Evolutionary conservation across 35 echinoderm and acorn worm genomes (phyloP).

Genomic region (Diadema setosum): DNA sequence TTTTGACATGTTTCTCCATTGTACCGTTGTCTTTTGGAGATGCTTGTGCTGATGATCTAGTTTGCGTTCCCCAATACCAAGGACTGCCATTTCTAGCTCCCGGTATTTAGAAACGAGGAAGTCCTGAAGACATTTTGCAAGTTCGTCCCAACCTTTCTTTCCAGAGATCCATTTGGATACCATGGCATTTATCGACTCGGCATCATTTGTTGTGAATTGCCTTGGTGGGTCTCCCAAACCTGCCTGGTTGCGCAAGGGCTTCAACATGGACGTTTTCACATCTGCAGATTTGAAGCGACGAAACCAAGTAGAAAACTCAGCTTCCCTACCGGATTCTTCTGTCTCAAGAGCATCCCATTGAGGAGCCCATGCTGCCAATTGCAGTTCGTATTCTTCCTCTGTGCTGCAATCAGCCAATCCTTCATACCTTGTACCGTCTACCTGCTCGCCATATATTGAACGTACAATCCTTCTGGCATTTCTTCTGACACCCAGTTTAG

Average conservation of each 20-base stretch:
- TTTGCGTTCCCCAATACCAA: not conserved
- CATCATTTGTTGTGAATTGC: constrained; percentile 1
- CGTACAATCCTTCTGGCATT: not conserved
- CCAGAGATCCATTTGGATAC: not conserved
- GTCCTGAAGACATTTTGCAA: not conserved
- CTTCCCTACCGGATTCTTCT: not conserved
- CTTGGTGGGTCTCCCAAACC: not conserved
- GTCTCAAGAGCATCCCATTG: constrained; percentile 3
- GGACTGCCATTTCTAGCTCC: not conserved
- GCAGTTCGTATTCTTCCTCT: constrained; percentile 1
- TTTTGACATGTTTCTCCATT: not conserved
- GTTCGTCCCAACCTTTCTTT: constrained; percentile 6
- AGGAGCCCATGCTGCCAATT: not conserved
- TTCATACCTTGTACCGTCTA: not conserved
- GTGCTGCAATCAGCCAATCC: not conserved
- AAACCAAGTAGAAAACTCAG: constrained; percentile 24
- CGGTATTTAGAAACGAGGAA: not conserved
- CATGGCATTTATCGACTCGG: not conserved
- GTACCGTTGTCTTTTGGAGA: not conserved
- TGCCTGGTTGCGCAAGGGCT: not conserved
- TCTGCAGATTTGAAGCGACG: constrained; percentile 2
- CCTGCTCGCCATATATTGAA: constrained; percentile 3
- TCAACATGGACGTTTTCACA: constrained; percentile 5
- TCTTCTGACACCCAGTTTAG: constrained; percentile 21
- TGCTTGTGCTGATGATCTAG: not conserved